Evolutionary conservation across 2,113 vertebrate species (phyloP).

Genomic region (Mobula birostris): DNA sequence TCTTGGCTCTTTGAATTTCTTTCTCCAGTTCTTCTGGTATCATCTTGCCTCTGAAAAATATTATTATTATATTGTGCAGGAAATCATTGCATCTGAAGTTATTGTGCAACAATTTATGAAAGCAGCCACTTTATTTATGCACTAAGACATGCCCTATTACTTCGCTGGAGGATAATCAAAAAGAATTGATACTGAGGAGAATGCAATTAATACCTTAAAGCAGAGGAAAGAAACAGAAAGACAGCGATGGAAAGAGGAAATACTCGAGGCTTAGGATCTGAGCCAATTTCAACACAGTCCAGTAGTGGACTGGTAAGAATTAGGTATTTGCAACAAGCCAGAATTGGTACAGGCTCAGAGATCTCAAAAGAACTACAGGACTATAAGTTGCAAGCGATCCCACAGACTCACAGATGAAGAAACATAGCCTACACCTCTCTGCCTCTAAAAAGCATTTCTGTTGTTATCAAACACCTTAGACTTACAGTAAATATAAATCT

Average conservation of each 20-base stretch:
- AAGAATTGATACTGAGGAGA: neutral
- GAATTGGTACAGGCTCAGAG: neutral
- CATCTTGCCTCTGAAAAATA: conserved; percentile 71
- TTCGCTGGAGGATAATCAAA: neutral
- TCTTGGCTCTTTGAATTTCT: conserved; percentile 57
- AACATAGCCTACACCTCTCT: too few relatives aligned
- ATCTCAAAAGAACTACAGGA: too few relatives aligned
- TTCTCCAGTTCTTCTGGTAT: conserved; percentile 73
- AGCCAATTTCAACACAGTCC: neutral
- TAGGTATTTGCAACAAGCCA: neutral
- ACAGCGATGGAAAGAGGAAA: neutral
- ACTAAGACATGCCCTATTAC: neutral
- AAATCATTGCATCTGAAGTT: neutral
- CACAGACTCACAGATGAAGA: neutral
- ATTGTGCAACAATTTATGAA: neutral
- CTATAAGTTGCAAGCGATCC: neutral
- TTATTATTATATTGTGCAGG: conserved; percentile 51
- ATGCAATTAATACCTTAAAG: neutral
- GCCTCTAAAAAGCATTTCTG: neutral
- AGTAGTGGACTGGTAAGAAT: neutral
- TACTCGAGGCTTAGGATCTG: neutral
- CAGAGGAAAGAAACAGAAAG: neutral
- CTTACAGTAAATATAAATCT: neutral
- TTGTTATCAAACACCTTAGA: neutral
- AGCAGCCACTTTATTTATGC: too few relatives aligned